Base-by-base conservation (phyloP, 2,888 invertebrate species). In the Tetragnatha montana region DNA sequence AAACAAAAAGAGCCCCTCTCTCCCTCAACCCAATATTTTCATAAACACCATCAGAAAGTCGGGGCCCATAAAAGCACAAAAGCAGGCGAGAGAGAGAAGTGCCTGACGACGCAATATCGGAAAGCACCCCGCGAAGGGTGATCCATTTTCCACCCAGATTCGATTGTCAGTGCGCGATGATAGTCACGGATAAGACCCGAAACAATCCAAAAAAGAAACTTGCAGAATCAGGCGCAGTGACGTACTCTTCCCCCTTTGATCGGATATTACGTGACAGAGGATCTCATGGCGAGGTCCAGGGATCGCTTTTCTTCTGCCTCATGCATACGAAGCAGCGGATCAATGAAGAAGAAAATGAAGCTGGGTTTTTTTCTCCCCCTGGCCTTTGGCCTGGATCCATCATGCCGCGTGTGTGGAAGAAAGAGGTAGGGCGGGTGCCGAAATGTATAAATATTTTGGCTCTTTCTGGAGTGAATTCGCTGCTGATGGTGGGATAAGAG, bases 251-350 rank as follows among this genome's bases (percentile, higher is more conserved):
- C 70, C 50, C 76, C 71, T 51, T 78, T 75, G 49, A 70, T 87
- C 74, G 74, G 35, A 87, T 81, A 74, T 80, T 88, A 88, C 87
- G 87, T 88, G 87, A 88, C 82, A 88, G 81, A 71, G 69, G 75
- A 88, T 88, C 82, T 76, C 50, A 73, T 86, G 35, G 47, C 21
- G 86, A 69, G 80, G 79, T 74, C 80, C 74, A n/a, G 47, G 60
- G 80, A 86, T 86, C 80, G 47, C 74, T 80, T 74, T 80, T 86
- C 86, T 80, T 86, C 74, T 86, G 71, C 84, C 21, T 76, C 84
- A 76, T 84, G 84, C 86, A 86, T 86, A 86, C 79, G 80, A 79
- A 80, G 74, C 68, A 80, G 35, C n/a, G 74, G 80, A 79, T 80
- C 86, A 74, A 74, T 73, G 86, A 86, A 79, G 86, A 74, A 80